Percentiles rank a stretch among this genome's conserved stretches.
These are phyloP conservation scores for Leptinotarsa defecta DNA, from an alignment of 1,140 invertebrate species.

Conservation along the genomic window DNA sequence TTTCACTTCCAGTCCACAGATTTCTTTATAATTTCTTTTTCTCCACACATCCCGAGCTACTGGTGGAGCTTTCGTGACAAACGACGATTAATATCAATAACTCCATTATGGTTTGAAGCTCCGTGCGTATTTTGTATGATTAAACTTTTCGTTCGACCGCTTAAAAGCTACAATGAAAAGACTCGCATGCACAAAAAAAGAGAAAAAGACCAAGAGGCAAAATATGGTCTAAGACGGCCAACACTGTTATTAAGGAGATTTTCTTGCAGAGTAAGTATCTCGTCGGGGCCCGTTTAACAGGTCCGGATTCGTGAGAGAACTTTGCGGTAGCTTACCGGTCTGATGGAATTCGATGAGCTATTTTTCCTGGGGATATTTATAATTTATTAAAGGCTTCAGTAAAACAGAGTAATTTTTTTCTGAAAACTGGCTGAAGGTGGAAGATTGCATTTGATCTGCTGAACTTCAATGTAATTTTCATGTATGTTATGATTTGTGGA, in stretches of 20 bases:
- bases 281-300: constrained; percentile 14
- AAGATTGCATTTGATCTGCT: no score
- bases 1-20: background rate
- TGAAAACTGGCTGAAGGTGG: no score
- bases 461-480: no score
- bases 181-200: constrained; percentile 20
- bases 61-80: constrained; percentile 21
- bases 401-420: no score
- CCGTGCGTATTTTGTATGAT: constrained; percentile 6
- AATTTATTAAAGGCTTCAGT: no score
- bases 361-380: no score
- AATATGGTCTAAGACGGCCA: constrained; percentile 13
- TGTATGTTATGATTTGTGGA: no score
- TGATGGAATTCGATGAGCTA: no score
- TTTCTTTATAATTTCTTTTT: constrained; percentile 14
- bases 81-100: constrained; percentile 27
- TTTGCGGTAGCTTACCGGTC: background rate
- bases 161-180: constrained; percentile 18
- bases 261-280: constrained; percentile 20
- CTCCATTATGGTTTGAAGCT: constrained; percentile 10
- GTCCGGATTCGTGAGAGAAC: background rate
- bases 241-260: constrained; percentile 26
- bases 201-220: constrained; percentile 10
- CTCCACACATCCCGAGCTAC: constrained; percentile 28
- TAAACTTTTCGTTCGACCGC: constrained; percentile 21